phyloP scores from a whole-genome alignment of 1,140 invertebrate species.

The Trichonephila inaurata region DNA sequence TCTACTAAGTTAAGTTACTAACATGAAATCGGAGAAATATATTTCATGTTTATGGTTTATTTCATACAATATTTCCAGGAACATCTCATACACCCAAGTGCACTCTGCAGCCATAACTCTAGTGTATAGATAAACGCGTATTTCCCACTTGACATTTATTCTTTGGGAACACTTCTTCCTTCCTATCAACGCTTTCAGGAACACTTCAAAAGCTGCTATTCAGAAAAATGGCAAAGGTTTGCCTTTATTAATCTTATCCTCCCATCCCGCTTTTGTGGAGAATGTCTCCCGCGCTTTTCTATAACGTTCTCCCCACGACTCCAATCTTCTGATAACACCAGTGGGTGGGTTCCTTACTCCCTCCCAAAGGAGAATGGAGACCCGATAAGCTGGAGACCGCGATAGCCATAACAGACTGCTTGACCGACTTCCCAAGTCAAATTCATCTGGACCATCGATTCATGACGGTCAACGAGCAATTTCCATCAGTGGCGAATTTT shows the following conservation, averaged over 20 bases:
- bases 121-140: conserved; percentile 6
- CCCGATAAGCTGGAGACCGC: conserved; percentile 34
- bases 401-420: conserved; percentile 55
- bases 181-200: conserved; percentile 29
- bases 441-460: conserved; percentile 55
- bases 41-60: too few species aligned
- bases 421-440: conserved; percentile 62
- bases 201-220: conserved; percentile 4
- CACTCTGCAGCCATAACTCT: background rate
- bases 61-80: background rate
- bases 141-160: conserved; percentile 39
- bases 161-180: background rate
- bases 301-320: background rate
- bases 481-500: conserved; percentile 22
- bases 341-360: background rate
- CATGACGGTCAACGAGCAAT: conserved; percentile 35
- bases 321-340: conserved; percentile 49
- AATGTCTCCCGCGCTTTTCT: conserved; percentile 13
- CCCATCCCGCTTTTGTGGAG: conserved; percentile 35
- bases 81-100: background rate
- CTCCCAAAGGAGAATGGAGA: conserved; percentile 9
- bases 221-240: conserved; percentile 28
- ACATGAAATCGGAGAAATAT: too few species aligned
- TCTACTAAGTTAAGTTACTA: too few species aligned
- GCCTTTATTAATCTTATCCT: conserved; percentile 50